Percentiles rank a stretch among this genome's conserved stretches.
Conservation (phyloP, 2,113 vertebrate species). For the Mellivora capensis region DNA sequence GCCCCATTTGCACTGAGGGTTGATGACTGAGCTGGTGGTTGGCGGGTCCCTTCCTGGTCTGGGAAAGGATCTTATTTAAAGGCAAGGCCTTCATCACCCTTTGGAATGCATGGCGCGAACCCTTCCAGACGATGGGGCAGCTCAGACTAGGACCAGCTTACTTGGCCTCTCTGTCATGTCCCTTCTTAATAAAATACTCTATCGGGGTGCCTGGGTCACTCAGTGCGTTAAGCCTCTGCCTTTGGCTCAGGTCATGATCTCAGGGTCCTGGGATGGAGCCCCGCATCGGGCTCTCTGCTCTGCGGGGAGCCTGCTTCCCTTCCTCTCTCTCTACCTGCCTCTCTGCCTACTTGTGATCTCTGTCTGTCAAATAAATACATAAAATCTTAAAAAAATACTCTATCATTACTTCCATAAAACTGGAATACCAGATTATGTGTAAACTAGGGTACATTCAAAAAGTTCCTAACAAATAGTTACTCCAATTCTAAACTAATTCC, state of each 20-base stretch:
- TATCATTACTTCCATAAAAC: not conserved
- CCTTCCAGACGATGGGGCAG: not conserved
- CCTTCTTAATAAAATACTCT: not conserved
- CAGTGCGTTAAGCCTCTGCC: too few species aligned
- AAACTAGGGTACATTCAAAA: not conserved
- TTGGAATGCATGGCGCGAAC: not conserved
- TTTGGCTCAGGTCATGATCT: too few species aligned
- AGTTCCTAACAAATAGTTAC: not conserved
- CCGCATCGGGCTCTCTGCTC: too few species aligned
- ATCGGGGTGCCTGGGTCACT: too few species aligned
- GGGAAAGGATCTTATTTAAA: not conserved
- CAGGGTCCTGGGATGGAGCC: too few species aligned
- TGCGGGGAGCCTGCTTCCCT: too few species aligned
- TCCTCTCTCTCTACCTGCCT: too few species aligned
- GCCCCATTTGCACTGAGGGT: not conserved
- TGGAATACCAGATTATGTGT: not conserved
- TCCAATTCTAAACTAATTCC: not conserved
- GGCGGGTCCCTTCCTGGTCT: not conserved
- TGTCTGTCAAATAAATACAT: too few species aligned
- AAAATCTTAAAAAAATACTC: not conserved
- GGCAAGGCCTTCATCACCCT: not conserved
- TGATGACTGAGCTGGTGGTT: not conserved
- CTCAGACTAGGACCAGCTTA: not conserved
- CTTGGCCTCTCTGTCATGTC: not conserved
- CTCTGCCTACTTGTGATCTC: too few species aligned